A percentile compares a stretch with the other conserved stretches of the same genome.
Conservation (phyloP, 2,888 invertebrate genomes). For the Caenorhabditis japonica region DNA sequence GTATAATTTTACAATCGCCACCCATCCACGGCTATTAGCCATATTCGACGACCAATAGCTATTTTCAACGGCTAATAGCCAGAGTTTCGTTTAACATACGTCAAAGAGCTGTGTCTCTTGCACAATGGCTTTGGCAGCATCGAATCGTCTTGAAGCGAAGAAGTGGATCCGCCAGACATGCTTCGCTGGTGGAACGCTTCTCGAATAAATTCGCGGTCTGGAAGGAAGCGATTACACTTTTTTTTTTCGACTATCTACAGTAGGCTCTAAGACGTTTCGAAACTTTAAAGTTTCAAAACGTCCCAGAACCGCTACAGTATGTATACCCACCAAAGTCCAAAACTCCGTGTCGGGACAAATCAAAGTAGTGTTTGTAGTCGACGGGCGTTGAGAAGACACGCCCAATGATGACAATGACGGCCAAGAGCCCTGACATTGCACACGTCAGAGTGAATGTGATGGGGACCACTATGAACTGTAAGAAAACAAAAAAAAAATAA, state of each 20-base stretch:
- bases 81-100: constrained; percentile 21
- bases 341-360: constrained; percentile 41
- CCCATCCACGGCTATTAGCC: too few relatives aligned
- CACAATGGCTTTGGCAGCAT: constrained; percentile 71
- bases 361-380: constrained; percentile 61
- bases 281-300: too few relatives aligned
- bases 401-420: constrained; percentile 70
- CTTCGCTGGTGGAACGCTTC: constrained; percentile 55
- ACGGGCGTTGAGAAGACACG: constrained; percentile 64
- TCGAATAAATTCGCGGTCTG: constrained; percentile 34
- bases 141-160: constrained; percentile 49
- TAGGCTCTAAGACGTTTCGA: too few relatives aligned
- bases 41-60: too few relatives aligned
- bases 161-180: constrained; percentile 57
- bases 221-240: background rate
- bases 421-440: constrained; percentile 70
- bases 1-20: too few relatives aligned
- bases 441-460: constrained; percentile 70
- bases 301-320: too few relatives aligned
- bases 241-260: too few relatives aligned
- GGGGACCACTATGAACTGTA: constrained; percentile 74
- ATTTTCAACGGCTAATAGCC: too few relatives aligned
- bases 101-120: constrained; percentile 64
- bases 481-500: too few relatives aligned
- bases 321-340: constrained; percentile 40